phyloP scores from a whole-genome alignment of 2,113 vertebrate species.

The Labeo catla region DNA sequence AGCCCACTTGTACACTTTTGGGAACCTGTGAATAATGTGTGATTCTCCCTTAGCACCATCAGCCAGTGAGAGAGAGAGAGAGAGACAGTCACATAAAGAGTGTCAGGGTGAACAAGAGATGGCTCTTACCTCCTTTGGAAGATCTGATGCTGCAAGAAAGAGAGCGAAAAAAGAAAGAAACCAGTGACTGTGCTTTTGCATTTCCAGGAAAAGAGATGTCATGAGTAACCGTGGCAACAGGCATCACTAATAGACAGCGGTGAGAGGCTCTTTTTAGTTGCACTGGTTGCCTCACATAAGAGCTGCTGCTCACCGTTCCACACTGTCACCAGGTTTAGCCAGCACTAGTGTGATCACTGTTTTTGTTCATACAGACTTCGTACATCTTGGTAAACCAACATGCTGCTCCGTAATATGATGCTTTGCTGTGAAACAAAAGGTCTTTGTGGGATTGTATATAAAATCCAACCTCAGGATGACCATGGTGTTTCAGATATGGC shows the following conservation, averaged over 20 bases:
- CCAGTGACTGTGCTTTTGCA: constrained; percentile 28
- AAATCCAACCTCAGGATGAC: not conserved
- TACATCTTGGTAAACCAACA: not conserved
- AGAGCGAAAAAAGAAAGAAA: constrained; percentile 11
- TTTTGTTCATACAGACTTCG: too few species aligned
- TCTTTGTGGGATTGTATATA: not conserved
- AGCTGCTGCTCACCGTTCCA: not conserved
- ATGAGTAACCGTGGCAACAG: constrained; percentile 47
- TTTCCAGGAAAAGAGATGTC: constrained; percentile 49
- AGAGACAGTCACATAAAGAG: constrained; percentile 17
- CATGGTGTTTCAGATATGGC: not conserved
- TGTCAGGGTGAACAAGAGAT: constrained; percentile 13
- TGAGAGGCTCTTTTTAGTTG: constrained; percentile 24
- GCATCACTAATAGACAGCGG: constrained; percentile 7
- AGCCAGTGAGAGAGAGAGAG: not conserved
- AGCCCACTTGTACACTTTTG: constrained; percentile 38
- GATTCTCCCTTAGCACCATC: constrained; percentile 34
- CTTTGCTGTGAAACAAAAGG: not conserved
- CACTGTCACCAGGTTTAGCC: not conserved
- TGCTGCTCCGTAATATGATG: not conserved
- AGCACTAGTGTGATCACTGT: not conserved
- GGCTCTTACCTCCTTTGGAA: constrained; percentile 12
- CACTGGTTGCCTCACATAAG: constrained; percentile 2
- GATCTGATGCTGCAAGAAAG: constrained; percentile 25
- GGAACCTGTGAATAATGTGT: constrained; percentile 37